These are phyloP conservation scores for Dreissena rostriformis DNA, from an alignment of 1,140 invertebrate species.

Conservation along the genomic window DNA sequence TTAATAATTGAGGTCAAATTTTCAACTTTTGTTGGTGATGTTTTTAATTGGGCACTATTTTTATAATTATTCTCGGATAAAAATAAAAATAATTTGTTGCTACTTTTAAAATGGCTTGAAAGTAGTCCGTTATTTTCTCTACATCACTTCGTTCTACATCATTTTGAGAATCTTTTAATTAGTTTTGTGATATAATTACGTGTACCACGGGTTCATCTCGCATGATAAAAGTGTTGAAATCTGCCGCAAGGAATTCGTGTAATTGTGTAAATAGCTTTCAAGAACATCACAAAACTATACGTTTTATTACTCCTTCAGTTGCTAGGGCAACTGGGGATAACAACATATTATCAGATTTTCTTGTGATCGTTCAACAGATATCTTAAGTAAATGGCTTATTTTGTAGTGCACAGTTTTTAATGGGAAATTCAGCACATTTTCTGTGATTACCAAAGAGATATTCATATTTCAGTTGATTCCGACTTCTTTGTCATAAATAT, in stretches of 20 bases:
- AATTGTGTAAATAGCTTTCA: too few relatives aligned
- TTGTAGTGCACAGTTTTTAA: not conserved
- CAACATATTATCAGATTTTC: conserved; percentile 18
- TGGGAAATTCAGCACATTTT: not conserved
- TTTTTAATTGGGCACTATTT: too few relatives aligned
- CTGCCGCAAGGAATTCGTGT: not conserved
- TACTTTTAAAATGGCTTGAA: too few relatives aligned
- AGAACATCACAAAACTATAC: not conserved
- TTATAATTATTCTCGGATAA: too few relatives aligned
- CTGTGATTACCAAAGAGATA: not conserved
- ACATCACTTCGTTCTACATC: too few relatives aligned
- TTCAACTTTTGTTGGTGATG: too few relatives aligned
- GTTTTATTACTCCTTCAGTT: conserved; percentile 50
- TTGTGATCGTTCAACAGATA: conserved; percentile 22
- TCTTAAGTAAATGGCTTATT: not conserved
- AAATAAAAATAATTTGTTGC: too few relatives aligned
- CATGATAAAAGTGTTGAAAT: not conserved
- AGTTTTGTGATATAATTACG: conserved; percentile 8
- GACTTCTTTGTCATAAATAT: too few relatives aligned
- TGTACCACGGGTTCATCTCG: conserved; percentile 17
- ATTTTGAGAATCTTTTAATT: too few relatives aligned
- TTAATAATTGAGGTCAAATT: too few relatives aligned
- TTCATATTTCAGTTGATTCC: too few relatives aligned
- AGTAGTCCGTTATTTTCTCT: too few relatives aligned
- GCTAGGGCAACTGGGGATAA: conserved; percentile 26